Conservation (phyloP, 2,888 invertebrate species). For the Ectropis crepuscularia region DNA sequence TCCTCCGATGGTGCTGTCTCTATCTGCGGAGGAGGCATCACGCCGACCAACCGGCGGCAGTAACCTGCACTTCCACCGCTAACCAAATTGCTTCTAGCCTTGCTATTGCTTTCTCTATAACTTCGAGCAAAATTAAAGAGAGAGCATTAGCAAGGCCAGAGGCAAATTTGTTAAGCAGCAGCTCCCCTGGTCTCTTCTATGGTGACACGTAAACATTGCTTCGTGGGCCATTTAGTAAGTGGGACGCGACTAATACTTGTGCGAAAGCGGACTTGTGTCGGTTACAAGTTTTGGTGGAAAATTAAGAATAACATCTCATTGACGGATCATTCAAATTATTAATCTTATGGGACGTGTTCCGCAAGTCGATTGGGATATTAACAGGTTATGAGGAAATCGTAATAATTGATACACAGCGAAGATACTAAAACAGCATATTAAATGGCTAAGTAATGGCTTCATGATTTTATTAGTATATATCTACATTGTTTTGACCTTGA, state of each 20-base stretch:
- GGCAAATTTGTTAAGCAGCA: no score
- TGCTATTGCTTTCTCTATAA: no score
- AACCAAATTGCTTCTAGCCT: no score
- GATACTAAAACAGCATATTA: constrained; percentile 3
- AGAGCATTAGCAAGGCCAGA: no score
- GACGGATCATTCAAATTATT: neutral
- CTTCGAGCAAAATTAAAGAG: no score
- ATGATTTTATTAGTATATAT: constrained; percentile 5
- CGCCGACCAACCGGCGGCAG: constrained; percentile 44
- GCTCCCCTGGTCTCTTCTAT: constrained; percentile 39
- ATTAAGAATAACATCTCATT: neutral
- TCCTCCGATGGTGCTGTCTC: constrained; percentile 9
- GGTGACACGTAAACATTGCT: constrained; percentile 70
- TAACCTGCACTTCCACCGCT: constrained; percentile 18
- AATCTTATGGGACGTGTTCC: neutral
- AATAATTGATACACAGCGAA: constrained; percentile 9
- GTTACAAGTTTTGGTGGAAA: constrained; percentile 14
- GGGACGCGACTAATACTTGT: constrained; percentile 60
- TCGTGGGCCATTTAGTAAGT: constrained; percentile 73
- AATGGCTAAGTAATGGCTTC: constrained; percentile 6
- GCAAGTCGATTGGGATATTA: neutral
- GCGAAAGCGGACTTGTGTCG: constrained; percentile 49
- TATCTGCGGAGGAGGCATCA: constrained; percentile 34
- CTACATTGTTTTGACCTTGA: constrained; percentile 25
- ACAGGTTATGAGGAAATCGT: neutral